Base-by-base conservation (phyloP, 2,888 invertebrate genomes). In the Plutella xylostella region DNA sequence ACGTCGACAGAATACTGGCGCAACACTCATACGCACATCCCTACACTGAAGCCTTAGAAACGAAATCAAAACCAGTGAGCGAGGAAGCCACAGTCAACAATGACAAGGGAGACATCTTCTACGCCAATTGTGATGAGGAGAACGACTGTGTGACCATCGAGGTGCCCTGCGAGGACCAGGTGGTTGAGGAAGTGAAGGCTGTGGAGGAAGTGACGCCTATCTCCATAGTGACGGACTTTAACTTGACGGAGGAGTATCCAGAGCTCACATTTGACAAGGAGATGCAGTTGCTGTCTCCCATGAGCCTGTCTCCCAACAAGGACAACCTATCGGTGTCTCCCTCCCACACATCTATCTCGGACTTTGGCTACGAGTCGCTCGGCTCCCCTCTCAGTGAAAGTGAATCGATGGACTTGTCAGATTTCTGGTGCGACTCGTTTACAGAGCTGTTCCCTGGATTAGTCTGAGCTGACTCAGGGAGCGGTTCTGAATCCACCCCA, bases 381-480 rank as follows among this genome's bases (percentile, higher is more conserved):
- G 69, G 76, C 0, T 85, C 85, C 25, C 85, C 85, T 0, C 65
- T 83, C 47, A 85, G 85, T 58, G 85, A 84, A 52, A 60, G 71
- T 0, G 80, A 76, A 46, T 72, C 76, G 17, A 75, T 82, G 70
- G 74, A 79, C 61, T 64, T 84, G 50, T 77, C 89, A 61, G 90
- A 91, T 63, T 83, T 89, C 59, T 92, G 91, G 91, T 89, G 90
- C 61, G 89, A 89, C 61, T 89, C 89, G 56, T 89, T 92, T 58
- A 89, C 90, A 49, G 92, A 92, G 72, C 73, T 93, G 55, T 93
- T 93, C 72, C 92, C 93, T 30, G 88, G 87, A 50, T 76, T 93
- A 60, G 85, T 89, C 44, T 92, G 84, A 79, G 45, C 48, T 14
- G 51, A 53, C 12, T 21, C 40, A 50, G 52, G 53, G 51, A 51